phyloP scores from a whole-genome alignment of 2,797 vertebrate genomes.

The Anguilla marmorata region DNA sequence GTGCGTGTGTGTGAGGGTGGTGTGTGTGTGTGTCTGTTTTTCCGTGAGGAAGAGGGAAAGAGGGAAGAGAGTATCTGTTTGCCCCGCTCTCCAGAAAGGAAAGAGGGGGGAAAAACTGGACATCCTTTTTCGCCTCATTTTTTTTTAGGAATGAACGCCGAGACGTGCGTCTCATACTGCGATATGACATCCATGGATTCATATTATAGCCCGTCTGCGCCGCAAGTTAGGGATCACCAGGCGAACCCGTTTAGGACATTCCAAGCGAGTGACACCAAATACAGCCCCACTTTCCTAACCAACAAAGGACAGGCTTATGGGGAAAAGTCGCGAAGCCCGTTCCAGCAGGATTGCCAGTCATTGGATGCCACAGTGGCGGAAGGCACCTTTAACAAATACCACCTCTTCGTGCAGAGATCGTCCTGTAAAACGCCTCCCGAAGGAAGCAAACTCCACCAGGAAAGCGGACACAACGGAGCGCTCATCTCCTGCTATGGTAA shows the following conservation, averaged over 20 bases:
- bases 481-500: conserved; percentile 91
- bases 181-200: conserved; percentile 96
- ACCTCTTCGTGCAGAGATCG: conserved; percentile 85
- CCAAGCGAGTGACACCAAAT: conserved; percentile 82
- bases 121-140: conserved; percentile 47
- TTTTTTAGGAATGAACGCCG: conserved; percentile 90
- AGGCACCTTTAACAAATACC: conserved; percentile 86
- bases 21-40: conserved; percentile 42
- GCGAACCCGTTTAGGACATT: conserved; percentile 90
- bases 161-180: conserved; percentile 94
- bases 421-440: conserved; percentile 88
- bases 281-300: conserved; percentile 85
- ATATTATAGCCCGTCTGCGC: conserved; percentile 85
- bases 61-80: conserved; percentile 53
- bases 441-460: conserved; percentile 79
- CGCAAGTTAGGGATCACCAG: conserved; percentile 82
- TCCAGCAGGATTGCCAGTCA: conserved; percentile 85
- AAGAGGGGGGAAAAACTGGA: conserved; percentile 60
- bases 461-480: conserved; percentile 80
- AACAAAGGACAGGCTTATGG: conserved; percentile 88
- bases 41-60: conserved; percentile 37
- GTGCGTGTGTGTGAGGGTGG: conserved; percentile 51
- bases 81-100: conserved; percentile 59
- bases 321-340: conserved; percentile 83
- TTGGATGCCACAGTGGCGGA: conserved; percentile 81